Evolutionary conservation across 1,140 invertebrate genomes (phyloP).

Genomic region (Teleogryllus occipitalis): DNA sequence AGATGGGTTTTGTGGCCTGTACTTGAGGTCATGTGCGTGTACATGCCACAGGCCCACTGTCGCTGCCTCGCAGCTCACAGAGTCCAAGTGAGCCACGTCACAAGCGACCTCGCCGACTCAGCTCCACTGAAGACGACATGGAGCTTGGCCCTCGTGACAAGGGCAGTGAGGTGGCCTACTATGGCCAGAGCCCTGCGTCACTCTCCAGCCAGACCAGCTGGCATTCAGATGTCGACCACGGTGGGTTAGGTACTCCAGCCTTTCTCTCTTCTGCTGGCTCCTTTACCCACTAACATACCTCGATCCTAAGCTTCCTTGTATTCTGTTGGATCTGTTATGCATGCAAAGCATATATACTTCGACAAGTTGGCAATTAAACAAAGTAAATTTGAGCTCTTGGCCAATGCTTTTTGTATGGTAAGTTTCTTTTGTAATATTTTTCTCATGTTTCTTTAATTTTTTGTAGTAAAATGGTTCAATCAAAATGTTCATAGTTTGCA

Average conservation of each 20-base stretch:
- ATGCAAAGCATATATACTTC: background rate
- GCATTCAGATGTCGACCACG: conserved; percentile 50
- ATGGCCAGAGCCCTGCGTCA: conserved; percentile 48
- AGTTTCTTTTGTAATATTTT: background rate
- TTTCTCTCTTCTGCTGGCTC: conserved; percentile 9
- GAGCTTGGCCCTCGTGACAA: conserved; percentile 37
- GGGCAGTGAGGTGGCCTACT: conserved; percentile 43
- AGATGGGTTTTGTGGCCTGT: background rate
- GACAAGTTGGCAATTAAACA: background rate
- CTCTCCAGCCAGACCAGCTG: conserved; percentile 46
- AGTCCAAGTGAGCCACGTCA: conserved; percentile 43
- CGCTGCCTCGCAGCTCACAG: conserved; percentile 37
- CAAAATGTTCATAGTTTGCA: background rate
- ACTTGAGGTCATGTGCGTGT: background rate
- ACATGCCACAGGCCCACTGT: conserved; percentile 32
- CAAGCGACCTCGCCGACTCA: conserved; percentile 48
- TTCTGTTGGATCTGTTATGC: background rate
- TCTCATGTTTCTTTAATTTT: background rate
- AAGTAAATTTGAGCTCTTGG: background rate
- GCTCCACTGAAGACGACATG: conserved; percentile 49
- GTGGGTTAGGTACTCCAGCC: conserved; percentile 30
- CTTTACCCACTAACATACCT: background rate
- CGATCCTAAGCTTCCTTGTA: background rate
- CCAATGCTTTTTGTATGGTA: background rate
- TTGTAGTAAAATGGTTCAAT: background rate